phyloP scores from a whole-genome alignment of 2,797 vertebrate genomes.

The Staurois parvus region DNA sequence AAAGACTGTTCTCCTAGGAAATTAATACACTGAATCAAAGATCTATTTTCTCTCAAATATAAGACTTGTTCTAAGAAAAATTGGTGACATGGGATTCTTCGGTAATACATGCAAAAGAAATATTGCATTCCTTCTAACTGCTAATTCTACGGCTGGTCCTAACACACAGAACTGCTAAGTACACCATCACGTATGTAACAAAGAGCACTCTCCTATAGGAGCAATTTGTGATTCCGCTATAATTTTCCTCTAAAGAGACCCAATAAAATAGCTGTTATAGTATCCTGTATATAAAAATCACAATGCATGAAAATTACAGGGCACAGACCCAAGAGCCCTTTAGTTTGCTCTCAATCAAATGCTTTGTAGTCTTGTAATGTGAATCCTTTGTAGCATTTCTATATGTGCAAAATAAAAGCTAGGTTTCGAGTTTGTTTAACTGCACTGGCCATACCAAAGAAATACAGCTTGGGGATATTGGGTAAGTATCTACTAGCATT shows the following conservation, averaged over 20 bases:
- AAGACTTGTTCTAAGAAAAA: not conserved
- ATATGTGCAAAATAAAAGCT: not conserved
- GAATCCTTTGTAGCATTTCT: not conserved
- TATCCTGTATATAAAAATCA: constrained; percentile 36
- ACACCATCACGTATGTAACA: constrained; percentile 3
- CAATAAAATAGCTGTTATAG: constrained; percentile 43
- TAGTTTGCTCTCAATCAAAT: constrained; percentile 16
- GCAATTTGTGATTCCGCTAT: constrained; percentile 13
- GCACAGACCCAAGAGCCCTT: constrained; percentile 9
- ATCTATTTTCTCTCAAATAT: not conserved
- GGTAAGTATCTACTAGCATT: not conserved
- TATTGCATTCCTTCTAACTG: not conserved
- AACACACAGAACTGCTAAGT: constrained; percentile 17
- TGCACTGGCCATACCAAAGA: not conserved
- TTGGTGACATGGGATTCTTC: not conserved
- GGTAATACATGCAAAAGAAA: constrained; percentile 3
- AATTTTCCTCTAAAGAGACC: constrained; percentile 29
- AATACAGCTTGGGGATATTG: not conserved
- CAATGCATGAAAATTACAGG: constrained; percentile 29
- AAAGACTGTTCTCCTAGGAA: no score
- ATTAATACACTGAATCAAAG: no score
- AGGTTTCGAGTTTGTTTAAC: not conserved
- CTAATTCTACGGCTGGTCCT: not conserved
- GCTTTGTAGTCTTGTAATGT: constrained; percentile 7
- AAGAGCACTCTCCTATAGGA: constrained; percentile 34